Evolutionary conservation across 2,113 vertebrate species (phyloP), one percentile per base, ranked within the genome.

Genomic region (Anser brachyrhynchus): DNA sequence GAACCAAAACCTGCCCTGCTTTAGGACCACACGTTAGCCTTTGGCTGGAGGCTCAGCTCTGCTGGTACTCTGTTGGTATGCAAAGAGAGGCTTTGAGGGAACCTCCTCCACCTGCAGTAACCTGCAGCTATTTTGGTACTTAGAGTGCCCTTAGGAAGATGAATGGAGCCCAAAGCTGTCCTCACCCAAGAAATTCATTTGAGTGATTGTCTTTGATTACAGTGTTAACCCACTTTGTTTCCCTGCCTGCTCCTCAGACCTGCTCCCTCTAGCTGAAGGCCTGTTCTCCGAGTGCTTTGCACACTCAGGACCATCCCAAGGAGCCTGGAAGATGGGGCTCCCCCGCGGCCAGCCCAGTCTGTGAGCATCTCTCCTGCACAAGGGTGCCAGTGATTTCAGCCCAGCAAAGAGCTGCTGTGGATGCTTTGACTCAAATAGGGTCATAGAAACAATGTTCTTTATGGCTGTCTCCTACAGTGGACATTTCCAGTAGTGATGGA

Each of bases 11-110:
- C 10, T 54, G 13, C 49, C 39, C 19, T 41, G 22, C 13, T 3
- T 0, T 0, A 81, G 31, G n/a, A 10, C 7, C 19, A 84, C 26
- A 43, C 0, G 2, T 57, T 43, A 65, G 39, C 28, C 0, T 0
- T 51, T 46, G 46, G 14, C 22, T 79, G 33, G 73, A 54, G 43
- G 20, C 14, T 64, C 73, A 49, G 23, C 29, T 37, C 54, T 73
- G 35, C 33, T 79, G 55, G 10, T 64, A 58, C 37, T 6, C 25
- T 41, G n/a, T 61, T 52, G 28, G 51, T 19, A 64, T 35, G 58
- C 23, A 41, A 49, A 21, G 19, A 23, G n/a, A 71, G 10, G 16
- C 31, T 80, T 66, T 71, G 62, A 44, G 23, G 12, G 28, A 70
- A 33, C 49, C 46, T 33, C 21, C 28, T 2, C 17, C 20, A 44